Percentiles rank a stretch among this genome's conserved stretches.
phyloP scores from a whole-genome alignment of 1,140 invertebrate species.

The Planococcus citri region DNA sequence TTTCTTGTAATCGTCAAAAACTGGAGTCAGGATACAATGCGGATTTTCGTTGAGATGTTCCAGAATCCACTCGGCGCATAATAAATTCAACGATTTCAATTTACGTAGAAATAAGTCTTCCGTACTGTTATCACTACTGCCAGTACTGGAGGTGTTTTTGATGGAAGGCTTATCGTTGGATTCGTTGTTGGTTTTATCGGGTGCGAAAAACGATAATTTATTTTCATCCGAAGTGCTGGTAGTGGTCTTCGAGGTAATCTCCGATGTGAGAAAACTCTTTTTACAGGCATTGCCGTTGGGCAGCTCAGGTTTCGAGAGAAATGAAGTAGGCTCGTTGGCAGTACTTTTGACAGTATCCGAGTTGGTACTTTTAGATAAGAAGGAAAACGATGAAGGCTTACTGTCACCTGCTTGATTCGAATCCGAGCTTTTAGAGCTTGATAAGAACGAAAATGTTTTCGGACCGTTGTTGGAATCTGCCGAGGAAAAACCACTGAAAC shows the following conservation, averaged over 20 bases:
- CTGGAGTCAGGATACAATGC: background rate
- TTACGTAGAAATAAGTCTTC: background rate
- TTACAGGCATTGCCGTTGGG: background rate
- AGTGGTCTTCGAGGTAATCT: no score
- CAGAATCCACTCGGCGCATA: slow-evolving; percentile 5
- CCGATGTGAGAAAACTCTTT: no score
- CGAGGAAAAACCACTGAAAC: slow-evolving; percentile 46
- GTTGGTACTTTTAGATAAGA: background rate
- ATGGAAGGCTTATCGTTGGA: background rate
- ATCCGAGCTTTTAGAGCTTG: background rate
- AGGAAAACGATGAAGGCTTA: background rate
- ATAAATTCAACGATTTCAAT: background rate
- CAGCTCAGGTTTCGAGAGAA: background rate
- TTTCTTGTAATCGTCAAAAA: slow-evolving; percentile 8
- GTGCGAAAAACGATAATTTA: no score
- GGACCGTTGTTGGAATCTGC: background rate
- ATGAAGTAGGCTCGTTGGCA: background rate
- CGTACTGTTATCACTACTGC: background rate
- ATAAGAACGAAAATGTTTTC: background rate
- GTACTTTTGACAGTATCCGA: background rate
- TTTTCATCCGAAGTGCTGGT: no score
- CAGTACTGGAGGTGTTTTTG: background rate
- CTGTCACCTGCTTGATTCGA: background rate
- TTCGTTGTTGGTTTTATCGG: no score
- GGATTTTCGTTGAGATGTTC: slow-evolving; percentile 15